Percentiles rank a stretch among this genome's conserved stretches.
Evolutionary conservation across 1,140 invertebrate species (phyloP).

Genomic region (Steinernema khuongi): DNA sequence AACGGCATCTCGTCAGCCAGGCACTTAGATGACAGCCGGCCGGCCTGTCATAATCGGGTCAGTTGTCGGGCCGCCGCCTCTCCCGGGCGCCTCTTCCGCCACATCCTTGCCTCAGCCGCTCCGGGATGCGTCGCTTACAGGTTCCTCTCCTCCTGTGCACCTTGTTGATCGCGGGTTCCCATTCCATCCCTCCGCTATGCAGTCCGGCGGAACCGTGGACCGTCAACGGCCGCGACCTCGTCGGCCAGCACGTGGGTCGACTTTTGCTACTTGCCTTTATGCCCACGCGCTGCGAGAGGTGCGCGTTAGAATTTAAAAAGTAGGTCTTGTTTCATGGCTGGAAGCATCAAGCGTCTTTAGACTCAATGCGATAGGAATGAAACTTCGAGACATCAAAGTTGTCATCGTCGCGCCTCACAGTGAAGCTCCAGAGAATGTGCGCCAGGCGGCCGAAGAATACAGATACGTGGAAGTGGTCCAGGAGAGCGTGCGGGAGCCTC

Average conservation of each 20-base stretch:
- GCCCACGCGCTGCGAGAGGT: neutral
- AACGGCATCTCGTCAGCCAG: neutral
- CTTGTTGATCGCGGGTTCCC: neutral
- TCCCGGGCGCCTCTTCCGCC: neutral
- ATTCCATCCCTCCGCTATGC: neutral
- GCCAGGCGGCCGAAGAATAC: neutral
- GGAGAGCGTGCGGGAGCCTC: neutral
- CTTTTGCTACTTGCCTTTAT: neutral
- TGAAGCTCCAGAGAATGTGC: neutral
- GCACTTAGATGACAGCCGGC: slow-evolving; percentile 3
- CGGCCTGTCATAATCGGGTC: slow-evolving; percentile 12
- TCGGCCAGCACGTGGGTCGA: neutral
- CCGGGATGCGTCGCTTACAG: neutral
- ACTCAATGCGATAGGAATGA: neutral
- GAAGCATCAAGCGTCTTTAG: neutral
- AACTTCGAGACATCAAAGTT: slow-evolving; percentile 8
- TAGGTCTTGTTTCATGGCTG: neutral
- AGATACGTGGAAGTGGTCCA: neutral
- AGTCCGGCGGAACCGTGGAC: slow-evolving; percentile 8
- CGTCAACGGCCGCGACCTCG: neutral
- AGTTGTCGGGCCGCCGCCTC: neutral
- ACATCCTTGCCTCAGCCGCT: neutral
- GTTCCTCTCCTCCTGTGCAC: neutral
- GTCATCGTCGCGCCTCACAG: neutral
- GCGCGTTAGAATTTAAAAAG: neutral